Evolutionary conservation across 2,888 invertebrate genomes (phyloP), one percentile per base, ranked within the genome.

Genomic region (Oithona nana): DNA sequence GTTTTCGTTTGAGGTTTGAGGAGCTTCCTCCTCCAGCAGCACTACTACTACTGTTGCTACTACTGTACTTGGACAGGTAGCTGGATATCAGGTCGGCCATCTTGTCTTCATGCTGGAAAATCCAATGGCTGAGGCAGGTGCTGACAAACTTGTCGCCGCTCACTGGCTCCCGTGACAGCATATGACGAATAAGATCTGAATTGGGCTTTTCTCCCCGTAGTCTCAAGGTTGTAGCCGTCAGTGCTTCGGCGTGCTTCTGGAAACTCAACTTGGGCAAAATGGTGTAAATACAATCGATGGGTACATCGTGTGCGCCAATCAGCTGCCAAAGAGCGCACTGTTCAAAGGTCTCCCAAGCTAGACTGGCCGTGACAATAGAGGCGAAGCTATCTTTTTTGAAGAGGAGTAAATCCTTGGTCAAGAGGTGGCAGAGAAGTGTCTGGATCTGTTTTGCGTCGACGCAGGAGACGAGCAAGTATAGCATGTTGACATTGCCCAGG

Each of bases 261-360:
- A 83, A 82, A 69, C 86, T 84, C 65, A 92, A 74, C 70, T 88
- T 87, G n/a, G 83, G 81, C 67, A 86, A 74, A 67, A 85, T 76
- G 48, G 88, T 84, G 70, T 89, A 75, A 66, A 94, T 83, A 71
- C 86, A 84, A 70, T 92, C 90, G n/a, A 92, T 81, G 61, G 89
- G 85, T 71, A 94, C 86, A 72, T 90, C 88, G 72, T 95, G 95
- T 51, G 93, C 93, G 67, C 86, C 83, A 57, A 95, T 81, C 64
- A 98, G 78, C 74, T 95, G 94, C 97, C 97, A 98, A 55, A 97
- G 80, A 73, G 92, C 94, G 72, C 88, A 85, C 74, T 98, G 97
- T 73, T 97, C 95, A 69, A 93, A 88, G 1, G 94, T 93, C 75
- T 97, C 95, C 90, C 95, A 98, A 64, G 82, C 81, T 63, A 97